phyloP scores from a whole-genome alignment of 2,888 invertebrate species.

The Panorpa germanica region DNA sequence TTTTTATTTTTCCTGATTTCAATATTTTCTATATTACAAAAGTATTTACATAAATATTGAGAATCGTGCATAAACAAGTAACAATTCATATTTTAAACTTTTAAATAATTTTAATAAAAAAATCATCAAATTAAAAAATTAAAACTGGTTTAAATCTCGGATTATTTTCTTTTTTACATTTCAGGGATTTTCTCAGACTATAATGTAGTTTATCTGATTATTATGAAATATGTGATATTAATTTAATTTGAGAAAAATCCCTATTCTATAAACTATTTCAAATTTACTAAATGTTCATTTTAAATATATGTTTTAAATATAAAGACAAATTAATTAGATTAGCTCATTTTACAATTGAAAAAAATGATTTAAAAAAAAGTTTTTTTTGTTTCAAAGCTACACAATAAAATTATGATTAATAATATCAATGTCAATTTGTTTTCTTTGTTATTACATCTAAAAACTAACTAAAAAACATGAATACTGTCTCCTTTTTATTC shows the following conservation, averaged over 20 bases:
- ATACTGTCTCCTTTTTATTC: constrained; percentile 12
- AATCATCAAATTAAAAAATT: constrained; percentile 33
- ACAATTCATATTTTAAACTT: no score
- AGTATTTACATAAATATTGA: constrained; percentile 38
- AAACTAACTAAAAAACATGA: constrained; percentile 13
- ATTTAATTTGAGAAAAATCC: no score
- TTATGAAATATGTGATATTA: no score
- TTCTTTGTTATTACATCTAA: constrained; percentile 11
- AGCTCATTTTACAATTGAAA: constrained; percentile 24
- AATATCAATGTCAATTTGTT: constrained; percentile 12
- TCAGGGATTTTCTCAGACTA: no score
- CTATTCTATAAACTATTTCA: constrained; percentile 26
- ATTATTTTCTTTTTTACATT: no score
- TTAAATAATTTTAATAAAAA: constrained; percentile 30
- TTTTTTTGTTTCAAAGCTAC: constrained; percentile 28
- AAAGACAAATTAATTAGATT: constrained; percentile 32
- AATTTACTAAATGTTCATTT: constrained; percentile 12
- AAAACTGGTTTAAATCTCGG: no score
- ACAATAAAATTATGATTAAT: constrained; percentile 21
- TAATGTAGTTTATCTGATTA: no score
- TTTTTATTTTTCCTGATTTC: constrained; percentile 3
- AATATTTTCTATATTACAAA: constrained; percentile 29
- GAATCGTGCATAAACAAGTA: constrained; percentile 39
- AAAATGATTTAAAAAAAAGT: constrained; percentile 17
- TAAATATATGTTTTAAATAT: constrained; percentile 22